These are phyloP conservation scores for Epinotia ramella DNA, from an alignment of 2,888 invertebrate genomes.

Conservation along the genomic window DNA sequence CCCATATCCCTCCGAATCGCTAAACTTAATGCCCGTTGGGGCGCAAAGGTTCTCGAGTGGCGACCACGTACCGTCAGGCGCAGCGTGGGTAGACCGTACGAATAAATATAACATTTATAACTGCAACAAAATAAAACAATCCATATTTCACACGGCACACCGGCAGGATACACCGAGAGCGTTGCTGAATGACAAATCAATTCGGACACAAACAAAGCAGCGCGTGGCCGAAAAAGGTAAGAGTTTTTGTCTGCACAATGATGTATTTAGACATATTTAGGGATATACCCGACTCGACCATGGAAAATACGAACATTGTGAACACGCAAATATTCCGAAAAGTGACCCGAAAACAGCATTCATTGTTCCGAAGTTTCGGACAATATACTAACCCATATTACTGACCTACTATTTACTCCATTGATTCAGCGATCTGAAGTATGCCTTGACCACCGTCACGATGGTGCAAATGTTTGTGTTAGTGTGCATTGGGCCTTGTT, in stretches of 20 bases:
- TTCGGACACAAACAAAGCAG: slow-evolving; percentile 26
- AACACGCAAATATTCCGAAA: neutral
- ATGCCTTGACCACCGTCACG: no score
- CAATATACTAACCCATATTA: no score
- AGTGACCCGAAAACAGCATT: neutral
- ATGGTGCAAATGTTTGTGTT: no score
- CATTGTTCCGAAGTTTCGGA: no score
- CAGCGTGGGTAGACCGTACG: no score
- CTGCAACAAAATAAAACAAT: neutral
- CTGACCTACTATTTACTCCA: no score
- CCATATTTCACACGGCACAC: slow-evolving; percentile 33
- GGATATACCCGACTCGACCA: slow-evolving; percentile 22
- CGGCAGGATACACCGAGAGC: slow-evolving; percentile 31
- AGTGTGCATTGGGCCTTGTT: no score
- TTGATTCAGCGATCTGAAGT: no score
- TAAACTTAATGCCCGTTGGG: no score
- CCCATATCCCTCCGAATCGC: no score
- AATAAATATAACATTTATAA: neutral
- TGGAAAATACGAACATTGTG: neutral
- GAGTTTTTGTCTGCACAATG: slow-evolving; percentile 31
- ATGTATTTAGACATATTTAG: slow-evolving; percentile 20
- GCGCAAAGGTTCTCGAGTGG: no score
- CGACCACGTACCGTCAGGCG: no score
- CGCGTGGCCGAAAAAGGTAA: slow-evolving; percentile 42
- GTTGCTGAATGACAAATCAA: slow-evolving; percentile 43